Evolutionary conservation across 2,888 invertebrate genomes (phyloP).

Genomic region (Eupelmus urozonus): DNA sequence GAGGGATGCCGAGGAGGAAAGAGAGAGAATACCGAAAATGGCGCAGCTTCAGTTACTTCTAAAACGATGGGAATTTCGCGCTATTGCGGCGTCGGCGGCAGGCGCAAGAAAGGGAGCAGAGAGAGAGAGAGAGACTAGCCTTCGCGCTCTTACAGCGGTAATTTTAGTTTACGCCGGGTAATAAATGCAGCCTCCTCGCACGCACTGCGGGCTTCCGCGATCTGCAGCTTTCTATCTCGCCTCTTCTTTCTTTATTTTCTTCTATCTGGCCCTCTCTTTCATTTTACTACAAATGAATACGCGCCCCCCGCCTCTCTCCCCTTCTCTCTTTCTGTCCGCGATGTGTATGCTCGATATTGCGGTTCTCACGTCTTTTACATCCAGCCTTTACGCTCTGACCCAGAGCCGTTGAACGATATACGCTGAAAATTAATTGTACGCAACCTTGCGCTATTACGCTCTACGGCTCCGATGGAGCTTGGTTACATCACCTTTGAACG

Average conservation of each 20-base stretch:
- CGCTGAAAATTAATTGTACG: no score
- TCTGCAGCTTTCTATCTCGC: conserved; percentile 30
- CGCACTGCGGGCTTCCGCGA: conserved; percentile 66
- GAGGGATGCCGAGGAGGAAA: neutral
- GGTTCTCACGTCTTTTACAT: no score
- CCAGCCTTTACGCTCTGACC: no score
- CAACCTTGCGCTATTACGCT: conserved; percentile 67
- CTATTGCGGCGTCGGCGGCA: conserved; percentile 57
- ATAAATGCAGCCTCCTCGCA: conserved; percentile 72
- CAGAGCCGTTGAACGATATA: conserved; percentile 68
- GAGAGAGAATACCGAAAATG: conserved; percentile 69
- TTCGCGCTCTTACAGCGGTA: conserved; percentile 67
- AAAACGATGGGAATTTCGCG: conserved; percentile 73
- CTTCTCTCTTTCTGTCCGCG: no score
- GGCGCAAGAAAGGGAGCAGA: conserved; percentile 37
- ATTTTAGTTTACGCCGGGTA: conserved; percentile 72
- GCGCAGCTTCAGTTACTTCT: conserved; percentile 69
- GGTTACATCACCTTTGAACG: no score
- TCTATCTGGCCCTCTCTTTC: no score
- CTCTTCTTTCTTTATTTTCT: no score
- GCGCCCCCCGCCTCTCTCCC: no score
- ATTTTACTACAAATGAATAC: no score
- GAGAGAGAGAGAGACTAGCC: conserved; percentile 31
- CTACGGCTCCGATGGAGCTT: no score
- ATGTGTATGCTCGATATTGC: no score